Base-by-base conservation (phyloP, 2,888 invertebrate genomes). In the Melanophora roralis region DNA sequence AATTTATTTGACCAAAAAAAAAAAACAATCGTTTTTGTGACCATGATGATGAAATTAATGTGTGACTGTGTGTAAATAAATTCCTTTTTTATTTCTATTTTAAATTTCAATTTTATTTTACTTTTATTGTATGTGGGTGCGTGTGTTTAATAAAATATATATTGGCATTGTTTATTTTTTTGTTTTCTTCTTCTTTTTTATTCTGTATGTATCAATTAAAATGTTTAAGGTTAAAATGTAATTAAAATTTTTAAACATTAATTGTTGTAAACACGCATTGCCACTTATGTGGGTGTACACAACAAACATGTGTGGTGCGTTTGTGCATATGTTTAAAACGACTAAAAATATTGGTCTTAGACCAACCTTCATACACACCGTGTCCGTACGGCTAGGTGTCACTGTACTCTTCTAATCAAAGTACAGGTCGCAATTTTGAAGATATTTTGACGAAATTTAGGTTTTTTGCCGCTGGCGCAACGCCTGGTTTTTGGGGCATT, bases 231-330 rank as follows among this genome's bases (percentile, higher is more conserved):
- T 40, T 21, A 21, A 49, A 59, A 11, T 34, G 59, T 59, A 59
- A 67, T 74, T 74, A 59, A 74, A 74, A 74, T 65, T 65, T 40
- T 65, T 74, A 4, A 74, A 49, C 32, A 43, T 11, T 65, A 59
- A 65, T 67, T 74, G 38, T 45, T 49, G 65, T 49, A 38, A 57
- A 21, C 12, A 32, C 34, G 43, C 11, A 43, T 21, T 32, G 11
- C 12, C 19, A 1, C 7, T 43, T 27, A 2, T 32, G 27, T 21
- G 21, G 12, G 23, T 27, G 21, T 32, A 11, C 23, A 49, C 45
- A 55, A 27, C 23, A 62, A 23, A 40, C 47, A 32, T n/a, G 21
- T 43, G n/a, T n/a, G n/a, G n/a, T n/a, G n/a, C n/a, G n/a, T n/a
- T n/a, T n/a, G n/a, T n/a, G n/a, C n/a, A n/a, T n/a, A n/a, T n/a